Evolutionary conservation across 2,113 vertebrate genomes (phyloP).

Genomic region (Perca flavescens): DNA sequence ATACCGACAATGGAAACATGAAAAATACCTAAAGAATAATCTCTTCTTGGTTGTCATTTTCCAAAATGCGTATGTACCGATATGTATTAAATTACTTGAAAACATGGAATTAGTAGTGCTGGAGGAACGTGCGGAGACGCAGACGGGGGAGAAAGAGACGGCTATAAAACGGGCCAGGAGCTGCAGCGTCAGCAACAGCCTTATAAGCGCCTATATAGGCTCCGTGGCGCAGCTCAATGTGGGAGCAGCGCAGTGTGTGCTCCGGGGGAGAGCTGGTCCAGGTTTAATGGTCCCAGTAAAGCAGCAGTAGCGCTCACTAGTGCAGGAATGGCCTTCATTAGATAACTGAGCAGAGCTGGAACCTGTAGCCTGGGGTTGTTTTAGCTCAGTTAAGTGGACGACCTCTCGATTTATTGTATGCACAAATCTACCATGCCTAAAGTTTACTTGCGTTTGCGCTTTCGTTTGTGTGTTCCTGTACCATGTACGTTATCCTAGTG

Average conservation of each 20-base stretch:
- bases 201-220: slow-evolving; percentile 53
- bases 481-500: not conserved
- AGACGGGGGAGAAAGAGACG: slow-evolving; percentile 37
- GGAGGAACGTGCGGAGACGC: slow-evolving; percentile 28
- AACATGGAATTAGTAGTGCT: slow-evolving; percentile 5
- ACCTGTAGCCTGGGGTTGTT: slow-evolving; percentile 49
- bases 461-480: slow-evolving; percentile 35
- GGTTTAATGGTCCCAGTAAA: slow-evolving; percentile 77
- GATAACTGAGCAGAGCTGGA: slow-evolving; percentile 54
- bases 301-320: slow-evolving; percentile 60
- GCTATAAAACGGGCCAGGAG: slow-evolving; percentile 58
- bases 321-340: slow-evolving; percentile 75
- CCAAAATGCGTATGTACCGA: not conserved
- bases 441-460: slow-evolving; percentile 33
- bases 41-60: not conserved
- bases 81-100: not conserved
- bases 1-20: not conserved
- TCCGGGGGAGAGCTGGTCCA: slow-evolving; percentile 63
- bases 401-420: slow-evolving; percentile 49
- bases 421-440: slow-evolving; percentile 18
- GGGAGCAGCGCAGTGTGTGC: slow-evolving; percentile 55
- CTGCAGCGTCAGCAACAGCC: slow-evolving; percentile 67
- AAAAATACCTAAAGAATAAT: not conserved
- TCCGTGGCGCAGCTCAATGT: slow-evolving; percentile 55
- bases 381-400: slow-evolving; percentile 43